Evolutionary conservation across 23 tunicate species (phyloP), one percentile per base, ranked within the genome.

Genomic region (Clavelina lepadiformis): DNA sequence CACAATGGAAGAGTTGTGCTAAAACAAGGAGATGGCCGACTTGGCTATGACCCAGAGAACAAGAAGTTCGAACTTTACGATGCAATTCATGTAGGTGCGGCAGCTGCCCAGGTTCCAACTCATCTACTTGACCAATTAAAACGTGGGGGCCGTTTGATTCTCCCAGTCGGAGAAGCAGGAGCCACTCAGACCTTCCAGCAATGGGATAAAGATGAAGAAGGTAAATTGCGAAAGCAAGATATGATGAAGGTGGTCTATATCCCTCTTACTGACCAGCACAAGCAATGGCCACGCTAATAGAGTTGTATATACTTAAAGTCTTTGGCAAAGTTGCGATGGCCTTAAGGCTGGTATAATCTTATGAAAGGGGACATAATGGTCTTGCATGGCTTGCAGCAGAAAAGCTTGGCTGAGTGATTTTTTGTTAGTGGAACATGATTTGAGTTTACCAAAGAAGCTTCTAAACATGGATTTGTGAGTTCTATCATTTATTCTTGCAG

Each of bases 1-100:
- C 46, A 33, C 1, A 59, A 80, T 29, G 89, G 75, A 45, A 52
- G 97, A 21, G 79, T 89, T 3, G 56, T 36, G 33, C 28, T 89
- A 18, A 67, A 62, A 29, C 33, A 37, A 28, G 97, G 97, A 0
- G 97, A 89, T 76, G 97, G 97, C 6, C 33, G 97, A 22, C 46
- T 71, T 11, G 97, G 97, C 30, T 81, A 89, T 81, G 87, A 81
- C 56, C 96, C 96, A 7, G 82, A 88, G 3, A 62, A 73, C 25
- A 68, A 34, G 31, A 38, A 53, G 46, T 4, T 13, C 47, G 91
- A 76, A 58, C 72, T 83, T 2, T 91, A 91, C 54, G 98, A 91
- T 68, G 98, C 82, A 18, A 91, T 91, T 50, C 98, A 91, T 72
- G 98, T 91, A 20, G 98, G 98, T 5, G 98, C 98, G 5, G 98